Conservation (phyloP, 1,140 invertebrate genomes). For the Luehdorfia chinensis region DNA sequence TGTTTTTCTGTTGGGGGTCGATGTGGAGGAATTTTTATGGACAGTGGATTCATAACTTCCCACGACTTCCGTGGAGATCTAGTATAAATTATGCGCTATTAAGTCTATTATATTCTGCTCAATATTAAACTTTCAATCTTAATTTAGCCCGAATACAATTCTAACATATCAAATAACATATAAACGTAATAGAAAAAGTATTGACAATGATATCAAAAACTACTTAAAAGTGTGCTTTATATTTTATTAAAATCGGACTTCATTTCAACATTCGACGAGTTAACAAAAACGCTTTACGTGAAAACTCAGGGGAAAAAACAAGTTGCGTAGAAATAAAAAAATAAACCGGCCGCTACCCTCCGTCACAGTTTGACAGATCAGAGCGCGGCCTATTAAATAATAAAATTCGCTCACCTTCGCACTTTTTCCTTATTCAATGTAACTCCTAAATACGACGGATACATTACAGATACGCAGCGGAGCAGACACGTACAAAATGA, state of each 20-base stretch:
- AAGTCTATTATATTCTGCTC: too few relatives aligned
- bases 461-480: slow-evolving; percentile 63
- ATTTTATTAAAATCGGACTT: too few relatives aligned
- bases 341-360: slow-evolving; percentile 23
- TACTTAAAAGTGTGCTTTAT: background rate
- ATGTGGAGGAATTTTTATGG: too few relatives aligned
- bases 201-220: background rate
- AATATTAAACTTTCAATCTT: too few relatives aligned
- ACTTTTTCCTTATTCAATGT: slow-evolving; percentile 59
- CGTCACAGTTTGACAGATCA: slow-evolving; percentile 53
- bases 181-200: too few relatives aligned
- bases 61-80: too few relatives aligned
- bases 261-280: background rate
- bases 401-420: slow-evolving; percentile 49
- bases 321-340: slow-evolving; percentile 20
- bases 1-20: too few relatives aligned
- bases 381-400: slow-evolving; percentile 56
- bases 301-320: slow-evolving; percentile 14
- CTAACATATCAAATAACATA: too few relatives aligned
- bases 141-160: too few relatives aligned
- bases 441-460: slow-evolving; percentile 58
- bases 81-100: too few relatives aligned
- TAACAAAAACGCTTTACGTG: slow-evolving; percentile 1
- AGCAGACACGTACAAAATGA: slow-evolving; percentile 75
- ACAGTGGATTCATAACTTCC: too few relatives aligned